Percentiles rank a stretch among this genome's conserved stretches.
phyloP scores from a whole-genome alignment of 2,113 vertebrate genomes.

The Gymnogyps californianus region DNA sequence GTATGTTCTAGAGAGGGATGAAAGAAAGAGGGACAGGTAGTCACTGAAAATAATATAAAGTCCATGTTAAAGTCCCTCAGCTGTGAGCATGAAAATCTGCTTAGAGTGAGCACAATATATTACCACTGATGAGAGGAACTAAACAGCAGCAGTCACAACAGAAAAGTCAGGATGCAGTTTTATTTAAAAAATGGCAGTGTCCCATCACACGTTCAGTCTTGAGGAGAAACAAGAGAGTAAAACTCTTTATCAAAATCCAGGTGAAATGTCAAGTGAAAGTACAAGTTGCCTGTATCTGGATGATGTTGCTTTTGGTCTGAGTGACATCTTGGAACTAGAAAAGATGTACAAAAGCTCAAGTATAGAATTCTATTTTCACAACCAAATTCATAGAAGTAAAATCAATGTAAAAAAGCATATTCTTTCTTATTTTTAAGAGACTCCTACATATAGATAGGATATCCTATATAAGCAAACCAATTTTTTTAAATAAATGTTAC shows the following conservation, averaged over 20 bases:
- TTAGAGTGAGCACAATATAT: neutral
- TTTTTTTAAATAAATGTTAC: neutral
- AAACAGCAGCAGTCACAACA: neutral
- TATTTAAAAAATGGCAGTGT: neutral
- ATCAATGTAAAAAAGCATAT: neutral
- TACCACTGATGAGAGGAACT: neutral
- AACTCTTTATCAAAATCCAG: neutral
- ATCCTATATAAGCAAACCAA: neutral
- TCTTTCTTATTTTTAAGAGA: neutral
- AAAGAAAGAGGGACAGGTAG: neutral
- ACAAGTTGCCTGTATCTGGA: neutral
- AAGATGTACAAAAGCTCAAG: neutral
- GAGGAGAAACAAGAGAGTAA: neutral
- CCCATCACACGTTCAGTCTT: neutral
- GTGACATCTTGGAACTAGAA: neutral
- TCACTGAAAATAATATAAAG: neutral
- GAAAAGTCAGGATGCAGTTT: neutral
- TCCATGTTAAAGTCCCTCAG: neutral
- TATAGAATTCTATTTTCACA: neutral
- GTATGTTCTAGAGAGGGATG: neutral
- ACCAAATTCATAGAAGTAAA: neutral
- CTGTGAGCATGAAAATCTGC: neutral
- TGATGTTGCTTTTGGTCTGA: neutral
- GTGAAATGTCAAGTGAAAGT: neutral
- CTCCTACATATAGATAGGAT: neutral